These are phyloP conservation scores for Zaprionus africanus DNA, from an alignment of 1,140 invertebrate species.

Conservation along the genomic window DNA sequence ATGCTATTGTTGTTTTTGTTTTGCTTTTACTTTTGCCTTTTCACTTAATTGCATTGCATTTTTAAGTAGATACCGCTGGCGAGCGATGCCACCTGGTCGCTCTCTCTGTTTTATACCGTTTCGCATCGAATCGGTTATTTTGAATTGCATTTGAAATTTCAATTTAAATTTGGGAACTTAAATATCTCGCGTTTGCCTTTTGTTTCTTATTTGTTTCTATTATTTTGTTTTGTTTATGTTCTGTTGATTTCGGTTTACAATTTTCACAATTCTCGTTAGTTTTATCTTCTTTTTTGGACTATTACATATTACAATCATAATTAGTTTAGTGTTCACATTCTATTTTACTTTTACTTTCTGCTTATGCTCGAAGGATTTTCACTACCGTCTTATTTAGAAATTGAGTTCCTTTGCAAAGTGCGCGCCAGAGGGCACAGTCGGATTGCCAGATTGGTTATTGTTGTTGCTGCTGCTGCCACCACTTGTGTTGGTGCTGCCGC, in stretches of 20 bases:
- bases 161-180: slow-evolving; percentile 41
- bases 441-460: slow-evolving; percentile 48
- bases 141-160: slow-evolving; percentile 25
- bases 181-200: slow-evolving; percentile 19
- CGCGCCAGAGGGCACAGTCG: slow-evolving; percentile 44
- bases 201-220: slow-evolving; percentile 44
- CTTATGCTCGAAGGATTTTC: slow-evolving; percentile 79
- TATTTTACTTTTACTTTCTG: slow-evolving; percentile 70
- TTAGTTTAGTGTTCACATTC: slow-evolving; percentile 53
- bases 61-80: slow-evolving; percentile 59
- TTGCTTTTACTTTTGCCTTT: slow-evolving; percentile 16
- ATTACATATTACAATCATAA: slow-evolving; percentile 33
- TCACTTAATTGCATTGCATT: slow-evolving; percentile 58
- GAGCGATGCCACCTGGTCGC: slow-evolving; percentile 49
- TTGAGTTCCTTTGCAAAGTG: slow-evolving; percentile 61
- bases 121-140: slow-evolving; percentile 24
- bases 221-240: not conserved
- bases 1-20: slow-evolving; percentile 25
- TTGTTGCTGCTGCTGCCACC: slow-evolving; percentile 35
- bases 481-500: slow-evolving; percentile 48
- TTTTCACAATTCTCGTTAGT: slow-evolving; percentile 62
- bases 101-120: slow-evolving; percentile 20
- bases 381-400: slow-evolving; percentile 72
- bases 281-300: slow-evolving; percentile 43
- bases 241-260: slow-evolving; percentile 42